Evolutionary conservation across 2,888 invertebrate species (phyloP).

Genomic region (Chrysolina oricalcia): DNA sequence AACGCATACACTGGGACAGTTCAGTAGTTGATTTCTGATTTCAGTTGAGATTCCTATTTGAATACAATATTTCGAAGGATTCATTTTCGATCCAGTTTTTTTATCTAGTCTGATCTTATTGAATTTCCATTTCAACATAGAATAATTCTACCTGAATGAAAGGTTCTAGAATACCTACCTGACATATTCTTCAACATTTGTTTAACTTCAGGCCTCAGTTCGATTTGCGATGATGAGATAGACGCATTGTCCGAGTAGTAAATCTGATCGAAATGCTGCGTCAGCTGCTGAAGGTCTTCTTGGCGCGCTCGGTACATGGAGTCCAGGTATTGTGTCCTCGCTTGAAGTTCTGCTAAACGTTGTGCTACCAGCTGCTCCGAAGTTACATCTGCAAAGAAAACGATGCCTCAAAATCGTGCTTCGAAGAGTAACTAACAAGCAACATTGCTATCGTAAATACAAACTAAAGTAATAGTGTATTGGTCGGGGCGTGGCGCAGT

Average conservation of each 20-base stretch:
- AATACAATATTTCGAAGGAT: too few species aligned
- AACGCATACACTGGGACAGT: too few species aligned
- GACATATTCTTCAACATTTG: constrained; percentile 71
- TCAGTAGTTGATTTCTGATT: too few species aligned
- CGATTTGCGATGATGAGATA: constrained; percentile 60
- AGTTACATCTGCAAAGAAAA: constrained; percentile 74
- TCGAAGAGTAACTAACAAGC: too few species aligned
- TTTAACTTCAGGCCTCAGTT: constrained; percentile 66
- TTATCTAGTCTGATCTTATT: too few species aligned
- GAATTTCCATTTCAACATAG: too few species aligned
- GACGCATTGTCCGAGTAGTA: constrained; percentile 61
- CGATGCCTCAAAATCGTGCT: neutral
- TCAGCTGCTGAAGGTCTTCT: constrained; percentile 82
- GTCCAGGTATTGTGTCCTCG: constrained; percentile 85
- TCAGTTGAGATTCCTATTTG: too few species aligned
- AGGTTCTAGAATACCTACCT: neutral
- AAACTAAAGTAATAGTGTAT: too few species aligned
- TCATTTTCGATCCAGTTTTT: too few species aligned
- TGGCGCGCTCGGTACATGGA: constrained; percentile 84
- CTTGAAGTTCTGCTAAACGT: constrained; percentile 84
- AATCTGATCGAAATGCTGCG: constrained; percentile 77
- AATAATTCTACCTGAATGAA: too few species aligned
- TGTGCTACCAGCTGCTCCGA: constrained; percentile 80
- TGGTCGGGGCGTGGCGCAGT: too few species aligned
- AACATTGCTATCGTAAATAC: neutral